Evolutionary conservation across 2,113 vertebrate species (phyloP).

Genomic region (Trematomus loennbergii): DNA sequence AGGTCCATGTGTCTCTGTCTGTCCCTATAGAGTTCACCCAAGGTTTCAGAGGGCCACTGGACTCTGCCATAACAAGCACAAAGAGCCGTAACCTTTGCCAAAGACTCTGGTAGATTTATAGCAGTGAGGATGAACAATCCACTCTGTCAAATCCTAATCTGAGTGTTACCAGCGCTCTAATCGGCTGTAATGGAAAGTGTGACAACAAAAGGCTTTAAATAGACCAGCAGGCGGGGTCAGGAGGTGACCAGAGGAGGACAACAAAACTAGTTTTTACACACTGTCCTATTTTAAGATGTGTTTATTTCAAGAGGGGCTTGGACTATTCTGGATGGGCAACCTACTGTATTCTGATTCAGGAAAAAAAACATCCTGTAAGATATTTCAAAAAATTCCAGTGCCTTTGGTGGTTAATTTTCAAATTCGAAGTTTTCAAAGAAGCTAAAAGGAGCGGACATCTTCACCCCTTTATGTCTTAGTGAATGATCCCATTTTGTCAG

Average conservation of each 20-base stretch:
- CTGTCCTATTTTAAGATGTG: constrained; percentile 11
- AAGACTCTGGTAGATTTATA: constrained; percentile 51
- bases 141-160: constrained; percentile 74
- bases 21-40: background rate
- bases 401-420: background rate
- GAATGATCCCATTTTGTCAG: background rate
- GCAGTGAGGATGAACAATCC: constrained; percentile 41
- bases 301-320: background rate
- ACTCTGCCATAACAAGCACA: background rate
- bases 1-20: background rate
- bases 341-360: background rate
- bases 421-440: background rate
- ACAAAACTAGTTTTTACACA: constrained; percentile 5
- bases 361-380: constrained; percentile 3
- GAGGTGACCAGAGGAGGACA: background rate
- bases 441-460: background rate
- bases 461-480: background rate
- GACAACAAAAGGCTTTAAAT: constrained; percentile 59
- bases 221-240: constrained; percentile 30
- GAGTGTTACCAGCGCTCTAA: constrained; percentile 54
- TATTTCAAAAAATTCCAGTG: background rate
- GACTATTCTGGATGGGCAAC: background rate
- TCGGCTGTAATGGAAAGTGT: constrained; percentile 65
- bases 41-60: constrained; percentile 19
- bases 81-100: constrained; percentile 35